Evolutionary conservation across 1,140 invertebrate species (phyloP).

Genomic region (Halesus radiatus): DNA sequence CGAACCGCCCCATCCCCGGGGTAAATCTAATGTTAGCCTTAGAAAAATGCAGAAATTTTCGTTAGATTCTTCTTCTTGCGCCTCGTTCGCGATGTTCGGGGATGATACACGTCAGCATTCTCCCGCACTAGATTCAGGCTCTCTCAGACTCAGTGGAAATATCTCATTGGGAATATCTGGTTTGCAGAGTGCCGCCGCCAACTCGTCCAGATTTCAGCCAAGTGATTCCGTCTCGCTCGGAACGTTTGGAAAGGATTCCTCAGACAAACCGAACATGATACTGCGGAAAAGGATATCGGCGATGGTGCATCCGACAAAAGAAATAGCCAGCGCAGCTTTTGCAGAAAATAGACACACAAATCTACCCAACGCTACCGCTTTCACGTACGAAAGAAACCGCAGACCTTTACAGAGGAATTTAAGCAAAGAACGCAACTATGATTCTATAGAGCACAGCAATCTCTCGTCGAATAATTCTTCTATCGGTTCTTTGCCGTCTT

Average conservation of each 20-base stretch:
- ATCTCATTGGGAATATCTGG: slow-evolving; percentile 40
- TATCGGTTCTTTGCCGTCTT: slow-evolving; percentile 48
- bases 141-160: neutral
- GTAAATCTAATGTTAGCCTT: slow-evolving; percentile 22
- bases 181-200: slow-evolving; percentile 14
- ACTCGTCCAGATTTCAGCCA: slow-evolving; percentile 34
- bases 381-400: slow-evolving; percentile 34
- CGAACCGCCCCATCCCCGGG: neutral
- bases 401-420: slow-evolving; percentile 37
- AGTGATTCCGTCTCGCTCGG: slow-evolving; percentile 40
- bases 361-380: slow-evolving; percentile 6
- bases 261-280: slow-evolving; percentile 54
- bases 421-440: slow-evolving; percentile 52
- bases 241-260: slow-evolving; percentile 35
- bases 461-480: slow-evolving; percentile 54
- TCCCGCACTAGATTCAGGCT: slow-evolving; percentile 3
- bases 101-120: slow-evolving; percentile 23
- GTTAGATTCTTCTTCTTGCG: slow-evolving; percentile 12
- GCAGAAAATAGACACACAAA: slow-evolving; percentile 28
- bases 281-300: slow-evolving; percentile 54
- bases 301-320: slow-evolving; percentile 52
- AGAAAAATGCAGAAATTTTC: slow-evolving; percentile 46
- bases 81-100: neutral
- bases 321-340: slow-evolving; percentile 48
- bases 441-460: slow-evolving; percentile 52